Evolutionary conservation across 1,140 invertebrate species (phyloP).

Genomic region (Drosophila ambigua): DNA sequence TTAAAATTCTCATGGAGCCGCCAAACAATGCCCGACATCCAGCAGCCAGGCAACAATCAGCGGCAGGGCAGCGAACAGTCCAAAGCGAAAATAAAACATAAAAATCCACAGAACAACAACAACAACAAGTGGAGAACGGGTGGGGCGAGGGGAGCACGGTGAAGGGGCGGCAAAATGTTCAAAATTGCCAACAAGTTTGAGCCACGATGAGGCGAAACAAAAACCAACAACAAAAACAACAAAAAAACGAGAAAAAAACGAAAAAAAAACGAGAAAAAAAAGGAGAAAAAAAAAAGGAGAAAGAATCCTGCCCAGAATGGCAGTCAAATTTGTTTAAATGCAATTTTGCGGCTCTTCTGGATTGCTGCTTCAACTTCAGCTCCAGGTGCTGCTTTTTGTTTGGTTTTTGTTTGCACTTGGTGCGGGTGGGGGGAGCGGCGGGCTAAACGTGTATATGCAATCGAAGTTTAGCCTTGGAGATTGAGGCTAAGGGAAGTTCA

Average conservation of each 20-base stretch:
- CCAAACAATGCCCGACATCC: conserved; percentile 57
- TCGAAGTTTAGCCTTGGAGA: too few species aligned
- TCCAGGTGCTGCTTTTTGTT: conserved; percentile 1
- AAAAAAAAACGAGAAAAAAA: neutral
- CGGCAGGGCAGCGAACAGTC: conserved; percentile 5
- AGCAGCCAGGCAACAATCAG: conserved; percentile 1
- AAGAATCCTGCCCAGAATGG: conserved; percentile 7
- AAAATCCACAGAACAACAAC: neutral
- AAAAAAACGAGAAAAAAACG: neutral
- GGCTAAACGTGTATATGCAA: too few species aligned
- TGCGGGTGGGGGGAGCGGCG: too few species aligned
- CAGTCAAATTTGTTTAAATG: conserved; percentile 58
- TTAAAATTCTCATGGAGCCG: conserved; percentile 67
- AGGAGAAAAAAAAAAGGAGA: neutral
- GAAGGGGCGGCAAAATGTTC: conserved; percentile 1
- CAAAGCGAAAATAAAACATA: conserved; percentile 17
- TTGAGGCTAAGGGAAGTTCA: too few species aligned
- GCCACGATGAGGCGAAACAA: too few species aligned
- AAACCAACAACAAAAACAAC: too few species aligned
- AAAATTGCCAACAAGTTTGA: neutral
- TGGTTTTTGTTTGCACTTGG: too few species aligned
- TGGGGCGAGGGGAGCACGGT: too few species aligned
- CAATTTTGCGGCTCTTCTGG: conserved; percentile 45
- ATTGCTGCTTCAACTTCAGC: neutral
- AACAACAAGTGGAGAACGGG: too few species aligned